Evolutionary conservation across 2,113 vertebrate genomes (phyloP).

Genomic region (Leptodactylus fuscus): DNA sequence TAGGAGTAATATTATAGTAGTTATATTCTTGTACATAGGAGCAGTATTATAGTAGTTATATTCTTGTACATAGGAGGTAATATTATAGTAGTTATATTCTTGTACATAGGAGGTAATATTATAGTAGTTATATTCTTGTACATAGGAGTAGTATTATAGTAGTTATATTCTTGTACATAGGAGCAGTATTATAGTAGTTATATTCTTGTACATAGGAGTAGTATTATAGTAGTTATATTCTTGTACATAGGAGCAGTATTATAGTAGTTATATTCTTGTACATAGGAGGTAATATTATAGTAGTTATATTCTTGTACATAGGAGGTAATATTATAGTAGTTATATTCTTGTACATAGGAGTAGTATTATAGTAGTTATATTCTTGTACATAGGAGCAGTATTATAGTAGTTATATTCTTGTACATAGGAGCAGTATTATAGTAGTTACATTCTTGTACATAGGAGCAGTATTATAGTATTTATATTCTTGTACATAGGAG

Average conservation of each 20-base stretch:
- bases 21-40: neutral
- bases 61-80: neutral
- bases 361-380: constrained; percentile 11
- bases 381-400: neutral
- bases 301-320: too few relatives aligned
- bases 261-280: too few relatives aligned
- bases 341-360: constrained; percentile 9
- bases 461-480: constrained; percentile 3
- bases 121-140: too few relatives aligned
- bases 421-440: constrained; percentile 15
- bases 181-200: too few relatives aligned
- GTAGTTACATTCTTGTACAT: constrained; percentile 13
- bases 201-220: too few relatives aligned
- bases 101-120: too few relatives aligned
- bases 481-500: neutral
- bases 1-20: neutral
- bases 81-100: too few relatives aligned
- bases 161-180: neutral
- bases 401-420: too few relatives aligned
- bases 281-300: too few relatives aligned
- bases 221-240: too few relatives aligned
- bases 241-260: too few relatives aligned
- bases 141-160: neutral
- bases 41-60: constrained; percentile 2
- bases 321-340: too few relatives aligned